Percentiles rank a stretch among this genome's conserved stretches.
These are phyloP conservation scores for Thunnus thynnus DNA, from an alignment of 2,113 vertebrate species.

Conservation along the genomic window DNA sequence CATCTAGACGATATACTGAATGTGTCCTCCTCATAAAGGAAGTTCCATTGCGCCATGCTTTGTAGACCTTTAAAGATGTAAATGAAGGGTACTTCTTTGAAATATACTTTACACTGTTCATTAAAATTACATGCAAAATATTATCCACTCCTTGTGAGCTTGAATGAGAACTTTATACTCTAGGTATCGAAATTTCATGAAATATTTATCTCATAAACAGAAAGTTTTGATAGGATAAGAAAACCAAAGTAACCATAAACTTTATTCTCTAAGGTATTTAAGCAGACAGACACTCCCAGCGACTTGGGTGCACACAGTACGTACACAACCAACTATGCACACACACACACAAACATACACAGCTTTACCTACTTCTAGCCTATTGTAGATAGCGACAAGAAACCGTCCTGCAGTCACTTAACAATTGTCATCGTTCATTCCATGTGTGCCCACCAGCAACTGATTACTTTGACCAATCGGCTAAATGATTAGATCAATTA, in stretches of 20 bases:
- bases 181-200: conserved; percentile 49
- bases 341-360: conserved; percentile 14
- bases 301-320: conserved; percentile 4
- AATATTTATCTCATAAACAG: conserved; percentile 54
- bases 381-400: conserved; percentile 39
- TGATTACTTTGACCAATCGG: conserved; percentile 82
- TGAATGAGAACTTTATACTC: conserved; percentile 47
- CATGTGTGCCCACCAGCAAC: conserved; percentile 73
- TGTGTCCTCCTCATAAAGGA: conserved; percentile 77
- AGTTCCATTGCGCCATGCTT: conserved; percentile 59
- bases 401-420: conserved; percentile 61
- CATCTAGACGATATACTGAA: conserved; percentile 77
- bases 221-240: conserved; percentile 41
- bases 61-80: conserved; percentile 75
- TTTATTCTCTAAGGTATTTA: conserved; percentile 18
- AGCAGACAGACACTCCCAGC: neutral
- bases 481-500: conserved; percentile 87
- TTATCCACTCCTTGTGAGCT: conserved; percentile 27
- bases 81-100: conserved; percentile 63
- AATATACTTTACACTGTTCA: conserved; percentile 62
- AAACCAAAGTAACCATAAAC: conserved; percentile 34
- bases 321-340: neutral
- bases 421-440: conserved; percentile 76
- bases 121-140: conserved; percentile 70
- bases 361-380: conserved; percentile 17